Base-by-base conservation (phyloP, 2,113 vertebrate genomes). In the Peromyscus maniculatus region DNA sequence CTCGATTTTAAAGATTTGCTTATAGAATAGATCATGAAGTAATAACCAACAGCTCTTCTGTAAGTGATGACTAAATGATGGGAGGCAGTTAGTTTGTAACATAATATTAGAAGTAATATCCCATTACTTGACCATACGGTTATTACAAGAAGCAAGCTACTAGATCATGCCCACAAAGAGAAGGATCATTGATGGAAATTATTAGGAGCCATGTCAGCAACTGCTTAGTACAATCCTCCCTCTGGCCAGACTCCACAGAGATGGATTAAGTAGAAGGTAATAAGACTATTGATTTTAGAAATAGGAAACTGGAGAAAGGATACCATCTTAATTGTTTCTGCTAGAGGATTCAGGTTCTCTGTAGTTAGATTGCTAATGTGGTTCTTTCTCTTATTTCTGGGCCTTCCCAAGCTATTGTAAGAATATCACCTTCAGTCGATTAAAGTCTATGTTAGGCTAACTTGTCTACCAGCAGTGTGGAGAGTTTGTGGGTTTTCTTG, bases 1-100 rank as follows among this genome's bases (percentile, higher is more conserved):
- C 93, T 92, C 62, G 94, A 39, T 87, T 75, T 94, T 91, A 87
- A 96, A 93, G 87, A 95, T 93, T 79, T 83, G n/a, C 46, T 95
- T 75, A 87, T 91, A 89, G 77, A 52, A 15, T 87, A 95, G 28
- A 74, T 96, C 82, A 78, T 83, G 86, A 49, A 89, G 94, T 89
- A 71, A 72, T 83, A 92, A 31, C 49, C 87, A 31, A 59, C 89
- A 67, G 46, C 13, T 31, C 83, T 93, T 96, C 93, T 57, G 39
- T 86, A 80, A 89, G 62, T 59, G 52, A 84, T n/a, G 24, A 7
- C 66, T 91, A 89, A 80, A 88, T 83, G 72, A 71, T 89, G 46
- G 64, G 94, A 82, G 43, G 52, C 82, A 89, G 72, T 87, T 62
- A 84, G 66, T 74, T 59, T 86, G 55, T 91, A 82, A 91, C 87